Conservation (phyloP, 2,888 invertebrate species). For the Drosophila dives region DNA sequence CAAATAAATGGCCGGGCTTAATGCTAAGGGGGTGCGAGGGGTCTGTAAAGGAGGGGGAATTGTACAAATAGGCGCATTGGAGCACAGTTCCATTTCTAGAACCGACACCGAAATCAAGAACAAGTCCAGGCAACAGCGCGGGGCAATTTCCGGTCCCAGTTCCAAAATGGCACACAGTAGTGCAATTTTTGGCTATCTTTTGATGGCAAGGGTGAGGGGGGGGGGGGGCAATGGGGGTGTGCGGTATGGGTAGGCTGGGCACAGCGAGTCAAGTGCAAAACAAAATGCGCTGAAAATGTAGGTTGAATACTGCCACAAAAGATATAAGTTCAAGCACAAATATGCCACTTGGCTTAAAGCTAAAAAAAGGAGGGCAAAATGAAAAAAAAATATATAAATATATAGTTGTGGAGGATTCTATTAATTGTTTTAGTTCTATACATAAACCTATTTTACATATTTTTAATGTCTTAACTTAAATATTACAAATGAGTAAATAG, state of each 20-base stretch:
- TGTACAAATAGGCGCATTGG: conserved; percentile 23
- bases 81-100: conserved; percentile 23
- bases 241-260: neutral
- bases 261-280: conserved; percentile 47
- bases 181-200: conserved; percentile 64
- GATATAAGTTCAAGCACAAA: conserved; percentile 2
- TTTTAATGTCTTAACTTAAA: neutral
- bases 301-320: conserved; percentile 5
- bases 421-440: neutral
- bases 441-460: neutral
- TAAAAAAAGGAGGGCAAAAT: neutral
- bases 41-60: conserved; percentile 53
- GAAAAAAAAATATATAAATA: no score
- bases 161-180: conserved; percentile 72
- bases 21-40: conserved; percentile 58
- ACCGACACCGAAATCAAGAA: conserved; percentile 5
- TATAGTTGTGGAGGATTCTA: neutral
- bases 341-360: conserved; percentile 16
- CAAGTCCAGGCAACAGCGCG: conserved; percentile 37
- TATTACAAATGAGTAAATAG: neutral
- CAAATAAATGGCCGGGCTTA: conserved; percentile 75
- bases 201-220: neutral
- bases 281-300: conserved; percentile 30
- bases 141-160: conserved; percentile 65
- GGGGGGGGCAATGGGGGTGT: neutral